A percentile compares a stretch with the other conserved stretches of the same genome.
Conservation (phyloP, 1,140 invertebrate species). For the Venustaconcha ellipsiformis region DNA sequence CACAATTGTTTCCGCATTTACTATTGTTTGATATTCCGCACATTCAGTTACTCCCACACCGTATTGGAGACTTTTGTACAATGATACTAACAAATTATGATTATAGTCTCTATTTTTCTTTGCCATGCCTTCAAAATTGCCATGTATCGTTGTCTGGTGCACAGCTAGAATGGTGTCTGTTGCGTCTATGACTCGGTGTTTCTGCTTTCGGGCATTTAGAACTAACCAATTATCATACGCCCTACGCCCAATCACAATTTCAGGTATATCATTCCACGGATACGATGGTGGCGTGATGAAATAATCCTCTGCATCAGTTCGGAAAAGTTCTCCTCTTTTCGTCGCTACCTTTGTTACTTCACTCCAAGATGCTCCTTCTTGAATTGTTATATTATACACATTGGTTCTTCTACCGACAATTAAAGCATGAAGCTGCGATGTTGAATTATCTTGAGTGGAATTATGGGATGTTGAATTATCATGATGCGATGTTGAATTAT, state of each 20-base stretch:
- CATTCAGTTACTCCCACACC: conserved; percentile 13
- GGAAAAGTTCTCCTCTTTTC: conserved; percentile 36
- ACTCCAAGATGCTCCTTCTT: conserved; percentile 32
- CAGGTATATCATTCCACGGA: conserved; percentile 49
- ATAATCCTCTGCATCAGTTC: conserved; percentile 46
- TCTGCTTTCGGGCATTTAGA: conserved; percentile 28
- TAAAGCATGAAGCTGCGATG: conserved; percentile 8
- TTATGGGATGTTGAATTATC: too few species aligned
- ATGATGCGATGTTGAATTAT: not conserved
- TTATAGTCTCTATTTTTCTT: conserved; percentile 41
- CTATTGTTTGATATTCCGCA: too few species aligned
- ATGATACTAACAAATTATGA: conserved; percentile 23
- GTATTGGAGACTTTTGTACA: conserved; percentile 40
- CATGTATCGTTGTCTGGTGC: conserved; percentile 49
- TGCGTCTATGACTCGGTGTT: conserved; percentile 41
- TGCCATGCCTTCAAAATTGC: conserved; percentile 43
- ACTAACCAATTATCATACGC: conserved; percentile 58
- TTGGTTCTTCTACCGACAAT: conserved; percentile 42
- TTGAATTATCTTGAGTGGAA: too few species aligned
- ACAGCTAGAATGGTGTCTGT: conserved; percentile 46
- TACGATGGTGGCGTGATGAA: conserved; percentile 44
- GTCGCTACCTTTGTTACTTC: conserved; percentile 25
- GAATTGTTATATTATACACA: conserved; percentile 35
- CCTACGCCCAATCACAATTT: conserved; percentile 47
- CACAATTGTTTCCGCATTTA: too few species aligned